Evolutionary conservation across 2,797 vertebrate genomes (phyloP), one percentile per base, ranked within the genome.

Genomic region (Pagetopsis macropterus): DNA sequence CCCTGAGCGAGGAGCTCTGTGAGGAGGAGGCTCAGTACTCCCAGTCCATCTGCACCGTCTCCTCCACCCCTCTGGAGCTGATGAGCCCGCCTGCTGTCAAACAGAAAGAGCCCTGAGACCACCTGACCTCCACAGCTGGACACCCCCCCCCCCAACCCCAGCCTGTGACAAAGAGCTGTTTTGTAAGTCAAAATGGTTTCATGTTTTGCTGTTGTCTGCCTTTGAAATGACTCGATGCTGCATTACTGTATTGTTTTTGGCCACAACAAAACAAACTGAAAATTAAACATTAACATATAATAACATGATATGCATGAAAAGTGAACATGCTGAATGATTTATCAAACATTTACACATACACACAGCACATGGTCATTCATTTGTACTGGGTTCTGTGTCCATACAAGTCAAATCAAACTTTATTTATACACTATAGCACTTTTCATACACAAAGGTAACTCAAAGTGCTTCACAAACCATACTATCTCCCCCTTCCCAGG

Each of bases 1-100:
- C 72, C 0, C 56, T 81, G 9, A 40, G 45, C 40, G 84, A 76
- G n/a, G 74, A 78, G 16, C n/a, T n/a, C n/a, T n/a, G n/a, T n/a
- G 85, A 73, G 55, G 76, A 76, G 48, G 85, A 82, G 31, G 49
- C 73, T 9, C 78, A 72, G 21, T 92, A 88, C 72, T 82, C 54
- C 12, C 78, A 84, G 17, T 83, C 84, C 45, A 81, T 92, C 77
- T 91, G 88, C 27, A 92, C 85, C 10, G 55, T 93, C 58, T 89
- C 85, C 67, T 88, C 84, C 52, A 40, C 51, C 16, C 74, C 80
- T 1, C 23, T 76, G 12, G 70, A 82, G 16, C 59, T 64, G 49
- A 17, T 11, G n/a, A 55, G 60, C 9, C 57, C 66, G 4, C 12
- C n/a, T 1, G 17, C 68, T 37, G 11, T 37, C 9, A 3, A 27